These are phyloP conservation scores for Proisotoma minuta DNA, from an alignment of 2,888 invertebrate species.

Conservation along the genomic window DNA sequence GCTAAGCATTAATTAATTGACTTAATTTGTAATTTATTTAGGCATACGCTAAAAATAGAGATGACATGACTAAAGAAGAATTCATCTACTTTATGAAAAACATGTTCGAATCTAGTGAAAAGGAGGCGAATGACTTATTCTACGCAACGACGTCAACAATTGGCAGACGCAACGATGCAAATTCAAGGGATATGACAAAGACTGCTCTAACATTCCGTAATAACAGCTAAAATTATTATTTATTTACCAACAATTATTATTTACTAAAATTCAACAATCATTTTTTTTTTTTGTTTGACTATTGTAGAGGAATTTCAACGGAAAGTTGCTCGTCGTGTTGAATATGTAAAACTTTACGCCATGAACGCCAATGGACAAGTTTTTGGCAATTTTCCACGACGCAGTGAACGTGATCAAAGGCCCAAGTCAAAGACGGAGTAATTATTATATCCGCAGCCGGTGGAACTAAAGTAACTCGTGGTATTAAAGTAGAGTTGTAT, in stretches of 20 bases:
- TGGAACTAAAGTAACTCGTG: too few species aligned
- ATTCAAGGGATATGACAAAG: neutral
- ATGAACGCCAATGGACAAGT: slow-evolving; percentile 10
- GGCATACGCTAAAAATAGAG: neutral
- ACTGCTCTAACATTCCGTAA: neutral
- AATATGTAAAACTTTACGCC: slow-evolving; percentile 9
- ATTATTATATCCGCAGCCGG: too few species aligned
- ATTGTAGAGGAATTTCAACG: slow-evolving; percentile 2
- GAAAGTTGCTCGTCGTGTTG: neutral
- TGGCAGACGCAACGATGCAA: too few species aligned
- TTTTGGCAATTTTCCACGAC: neutral
- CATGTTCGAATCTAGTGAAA: slow-evolving; percentile 4
- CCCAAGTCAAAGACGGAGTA: slow-evolving; percentile 1
- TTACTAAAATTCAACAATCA: neutral
- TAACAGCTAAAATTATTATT: neutral
- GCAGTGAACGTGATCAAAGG: slow-evolving; percentile 7
- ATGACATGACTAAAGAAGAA: neutral
- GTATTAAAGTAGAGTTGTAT: too few species aligned
- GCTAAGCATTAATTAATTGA: neutral
- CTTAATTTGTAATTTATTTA: neutral
- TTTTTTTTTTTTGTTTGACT: neutral
- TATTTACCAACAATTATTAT: neutral
- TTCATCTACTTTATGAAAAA: neutral
- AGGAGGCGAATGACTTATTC: neutral
- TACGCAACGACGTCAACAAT: too few species aligned